Percentiles rank a stretch among this genome's conserved stretches.
These are phyloP conservation scores for Aphyosemion australe DNA, from an alignment of 2,113 vertebrate genomes.

Conservation along the genomic window DNA sequence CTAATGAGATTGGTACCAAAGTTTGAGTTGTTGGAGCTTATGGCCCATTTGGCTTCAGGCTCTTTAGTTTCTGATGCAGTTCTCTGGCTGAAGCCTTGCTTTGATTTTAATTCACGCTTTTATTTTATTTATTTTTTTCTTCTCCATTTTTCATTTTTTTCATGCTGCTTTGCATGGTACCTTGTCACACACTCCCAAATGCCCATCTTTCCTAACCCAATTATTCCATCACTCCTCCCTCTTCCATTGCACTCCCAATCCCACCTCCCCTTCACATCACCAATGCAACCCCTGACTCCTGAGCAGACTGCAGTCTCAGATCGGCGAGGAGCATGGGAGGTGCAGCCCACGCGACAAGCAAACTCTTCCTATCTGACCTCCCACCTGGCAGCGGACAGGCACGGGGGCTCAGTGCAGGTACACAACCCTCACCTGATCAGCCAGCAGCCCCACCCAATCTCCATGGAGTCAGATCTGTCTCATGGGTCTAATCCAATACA, in stretches of 20 bases:
- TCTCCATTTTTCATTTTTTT: slow-evolving; percentile 68
- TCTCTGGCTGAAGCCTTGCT: slow-evolving; percentile 79
- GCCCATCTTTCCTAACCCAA: slow-evolving; percentile 63
- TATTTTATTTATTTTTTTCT: slow-evolving; percentile 54
- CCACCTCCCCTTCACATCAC: slow-evolving; percentile 50
- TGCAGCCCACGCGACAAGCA: slow-evolving; percentile 94
- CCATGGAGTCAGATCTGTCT: slow-evolving; percentile 68
- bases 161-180: slow-evolving; percentile 76
- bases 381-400: slow-evolving; percentile 97
- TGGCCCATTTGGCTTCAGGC: slow-evolving; percentile 52
- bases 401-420: slow-evolving; percentile 99
- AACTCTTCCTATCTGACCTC: slow-evolving; percentile 97
- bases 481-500: slow-evolving; percentile 10
- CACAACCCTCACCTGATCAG: slow-evolving; percentile 68
- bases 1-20: slow-evolving; percentile 8
- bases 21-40: slow-evolving; percentile 21
- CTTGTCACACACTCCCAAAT: slow-evolving; percentile 56
- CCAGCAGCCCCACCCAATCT: slow-evolving; percentile 35
- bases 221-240: slow-evolving; percentile 58
- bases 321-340: slow-evolving; percentile 97
- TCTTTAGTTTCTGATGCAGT: slow-evolving; percentile 70
- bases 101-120: slow-evolving; percentile 69
- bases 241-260: slow-evolving; percentile 35
- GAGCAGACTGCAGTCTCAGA: slow-evolving; percentile 89
- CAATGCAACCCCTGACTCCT: slow-evolving; percentile 56